A percentile compares a stretch with the other conserved stretches of the same genome.
These are phyloP conservation scores for Sebastolobus altivelis DNA, from an alignment of 2,797 vertebrate species.

Conservation along the genomic window DNA sequence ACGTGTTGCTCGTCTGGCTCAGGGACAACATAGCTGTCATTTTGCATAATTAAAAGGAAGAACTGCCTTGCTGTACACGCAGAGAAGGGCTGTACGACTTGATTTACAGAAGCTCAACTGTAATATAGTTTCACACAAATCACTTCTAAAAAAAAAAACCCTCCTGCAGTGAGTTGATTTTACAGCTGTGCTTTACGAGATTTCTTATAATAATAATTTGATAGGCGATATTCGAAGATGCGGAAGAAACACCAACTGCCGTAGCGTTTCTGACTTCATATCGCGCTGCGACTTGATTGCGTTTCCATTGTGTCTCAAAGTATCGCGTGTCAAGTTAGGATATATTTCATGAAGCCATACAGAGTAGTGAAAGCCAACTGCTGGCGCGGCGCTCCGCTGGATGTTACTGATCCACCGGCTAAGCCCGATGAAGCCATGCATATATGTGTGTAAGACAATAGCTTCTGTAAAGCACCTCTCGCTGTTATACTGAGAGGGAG, in stretches of 20 bases:
- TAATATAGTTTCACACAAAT: slow-evolving; percentile 46
- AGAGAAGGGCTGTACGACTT: slow-evolving; percentile 38
- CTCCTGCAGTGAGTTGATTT: slow-evolving; percentile 27
- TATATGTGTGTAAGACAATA: slow-evolving; percentile 84
- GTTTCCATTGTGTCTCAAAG: slow-evolving; percentile 57
- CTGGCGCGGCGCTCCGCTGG: slow-evolving; percentile 76
- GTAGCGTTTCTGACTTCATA: slow-evolving; percentile 52
- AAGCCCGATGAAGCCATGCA: slow-evolving; percentile 73
- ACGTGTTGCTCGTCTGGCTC: slow-evolving; percentile 46
- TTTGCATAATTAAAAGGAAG: slow-evolving; percentile 59
- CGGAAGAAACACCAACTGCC: slow-evolving; percentile 61
- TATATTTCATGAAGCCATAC: slow-evolving; percentile 79
- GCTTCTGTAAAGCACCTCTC: slow-evolving; percentile 84
- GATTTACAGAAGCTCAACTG: slow-evolving; percentile 50
- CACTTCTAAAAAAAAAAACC: slow-evolving; percentile 29
- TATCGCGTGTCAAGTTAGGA: slow-evolving; percentile 72
- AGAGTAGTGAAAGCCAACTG: slow-evolving; percentile 80
- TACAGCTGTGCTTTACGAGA: slow-evolving; percentile 24
- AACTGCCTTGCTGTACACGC: slow-evolving; percentile 23
- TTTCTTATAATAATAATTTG: slow-evolving; percentile 44
- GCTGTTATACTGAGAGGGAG: slow-evolving; percentile 72
- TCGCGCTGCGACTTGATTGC: slow-evolving; percentile 57
- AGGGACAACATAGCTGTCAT: slow-evolving; percentile 50
- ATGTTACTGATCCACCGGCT: slow-evolving; percentile 82
- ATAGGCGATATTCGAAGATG: slow-evolving; percentile 34